These are phyloP conservation scores for Apostichopus leukothele DNA, from an alignment of 53 echinoderm and acorn worm species.

Conservation along the genomic window DNA sequence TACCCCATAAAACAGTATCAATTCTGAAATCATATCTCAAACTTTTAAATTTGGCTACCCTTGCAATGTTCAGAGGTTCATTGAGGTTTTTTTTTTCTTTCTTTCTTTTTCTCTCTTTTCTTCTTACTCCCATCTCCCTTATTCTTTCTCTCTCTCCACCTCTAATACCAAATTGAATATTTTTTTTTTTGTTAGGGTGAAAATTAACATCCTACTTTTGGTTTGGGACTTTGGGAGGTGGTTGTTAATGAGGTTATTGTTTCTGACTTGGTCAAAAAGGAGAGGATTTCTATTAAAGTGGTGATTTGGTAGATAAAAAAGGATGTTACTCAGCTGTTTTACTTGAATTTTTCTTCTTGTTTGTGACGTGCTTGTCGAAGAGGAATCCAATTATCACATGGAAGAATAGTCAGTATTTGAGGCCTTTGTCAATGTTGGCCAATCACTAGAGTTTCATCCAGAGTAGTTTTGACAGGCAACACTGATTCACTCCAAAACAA, in stretches of 20 bases:
- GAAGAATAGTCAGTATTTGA: background rate
- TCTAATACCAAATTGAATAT: background rate
- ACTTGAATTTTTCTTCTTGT: background rate
- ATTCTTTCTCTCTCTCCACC: background rate
- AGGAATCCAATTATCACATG: background rate
- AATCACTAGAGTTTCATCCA: background rate
- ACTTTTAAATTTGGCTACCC: background rate
- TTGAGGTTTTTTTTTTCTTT: background rate
- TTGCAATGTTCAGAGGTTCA: constrained; percentile 14
- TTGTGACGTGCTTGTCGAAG: background rate
- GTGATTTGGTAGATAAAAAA: no score
- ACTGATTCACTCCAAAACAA: no score
- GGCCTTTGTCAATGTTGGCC: background rate
- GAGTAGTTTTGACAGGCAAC: background rate
- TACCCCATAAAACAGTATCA: constrained; percentile 45
- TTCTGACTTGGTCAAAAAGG: constrained; percentile 19
- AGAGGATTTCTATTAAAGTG: background rate
- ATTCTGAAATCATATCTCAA: constrained; percentile 46
- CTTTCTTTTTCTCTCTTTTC: background rate
- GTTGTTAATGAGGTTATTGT: constrained; percentile 39
- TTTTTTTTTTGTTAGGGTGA: background rate
- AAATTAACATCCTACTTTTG: constrained; percentile 32
- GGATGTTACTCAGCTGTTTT: background rate
- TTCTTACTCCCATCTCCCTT: background rate
- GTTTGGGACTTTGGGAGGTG: constrained; percentile 39